Evolutionary conservation across 2,888 invertebrate species (phyloP).

Genomic region (Lasioglossum malachurum): DNA sequence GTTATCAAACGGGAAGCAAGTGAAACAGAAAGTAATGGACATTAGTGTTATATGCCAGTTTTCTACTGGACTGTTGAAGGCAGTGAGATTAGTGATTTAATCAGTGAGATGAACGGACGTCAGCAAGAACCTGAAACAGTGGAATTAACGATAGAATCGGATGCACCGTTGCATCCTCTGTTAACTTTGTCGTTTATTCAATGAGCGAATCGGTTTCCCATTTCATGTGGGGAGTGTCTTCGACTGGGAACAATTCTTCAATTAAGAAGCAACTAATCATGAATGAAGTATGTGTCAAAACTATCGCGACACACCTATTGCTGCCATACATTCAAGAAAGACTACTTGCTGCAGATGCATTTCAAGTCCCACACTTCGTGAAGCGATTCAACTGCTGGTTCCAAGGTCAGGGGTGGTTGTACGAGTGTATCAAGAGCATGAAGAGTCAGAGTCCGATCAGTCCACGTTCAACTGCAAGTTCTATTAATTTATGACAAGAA

Average conservation of each 20-base stretch:
- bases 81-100: background rate
- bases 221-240: background rate
- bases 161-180: background rate
- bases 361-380: background rate
- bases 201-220: background rate
- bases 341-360: background rate
- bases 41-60: background rate
- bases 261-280: background rate
- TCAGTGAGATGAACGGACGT: no score
- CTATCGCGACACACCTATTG: background rate
- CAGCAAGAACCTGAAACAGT: background rate
- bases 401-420: background rate
- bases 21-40: background rate
- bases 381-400: background rate
- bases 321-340: background rate
- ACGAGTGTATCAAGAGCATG: background rate
- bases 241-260: background rate
- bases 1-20: slow-evolving; percentile 12
- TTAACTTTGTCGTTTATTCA: background rate
- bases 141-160: background rate
- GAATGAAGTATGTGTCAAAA: background rate
- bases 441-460: background rate
- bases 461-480: background rate
- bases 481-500: background rate
- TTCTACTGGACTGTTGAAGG: background rate